Base-by-base conservation (phyloP, 2,113 vertebrate species). In the Salvelinus alpinus region DNA sequence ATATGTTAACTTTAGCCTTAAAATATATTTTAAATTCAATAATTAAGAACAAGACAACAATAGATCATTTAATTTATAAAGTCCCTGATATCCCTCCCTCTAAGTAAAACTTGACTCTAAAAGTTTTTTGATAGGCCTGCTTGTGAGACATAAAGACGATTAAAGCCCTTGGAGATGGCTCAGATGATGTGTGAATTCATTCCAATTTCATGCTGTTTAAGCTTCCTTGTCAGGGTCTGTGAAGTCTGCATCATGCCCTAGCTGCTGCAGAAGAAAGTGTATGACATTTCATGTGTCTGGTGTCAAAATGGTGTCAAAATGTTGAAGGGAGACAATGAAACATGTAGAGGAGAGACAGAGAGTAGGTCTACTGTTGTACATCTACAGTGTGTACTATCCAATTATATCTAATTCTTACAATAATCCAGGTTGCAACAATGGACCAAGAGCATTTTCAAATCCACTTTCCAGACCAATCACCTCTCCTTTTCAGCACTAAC, bases 151-250 rank as follows among this genome's bases (percentile, higher is more conserved):
- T 27, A 65, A 34, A 65, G 22, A 48, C 38, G 73, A 57, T 57
- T 66, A 59, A 70, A 44, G 29, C 48, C n/a, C 22, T 54, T 60
- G 18, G 57, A 70, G 54, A 70, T 70, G 68, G 54, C 44, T 64
- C 31, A 64, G 66, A 38, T 60, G 64, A 75, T 70, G 48, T 76
- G 74, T 76, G 74, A 76, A 76, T 76, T 76, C 74, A 76, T 38
- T 70, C 74, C 74, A 76, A 76, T 76, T 76, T 76, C 31, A 76
- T 76, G 74, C 74, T 12, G 9, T 44, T 44, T 44, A 44, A 44
- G 2, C 38, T 44, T 48, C 31, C 67, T 70, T 70, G 20, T 47
- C 68, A 4, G 68, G 68, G 38, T 14, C 68, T 31, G 14, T 38
- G 14, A 67, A 20, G 51, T 25, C 71, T 44, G 59, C 31, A 14